Conservation (phyloP, 1,140 invertebrate species). For the Pogonomyrmex californicus region DNA sequence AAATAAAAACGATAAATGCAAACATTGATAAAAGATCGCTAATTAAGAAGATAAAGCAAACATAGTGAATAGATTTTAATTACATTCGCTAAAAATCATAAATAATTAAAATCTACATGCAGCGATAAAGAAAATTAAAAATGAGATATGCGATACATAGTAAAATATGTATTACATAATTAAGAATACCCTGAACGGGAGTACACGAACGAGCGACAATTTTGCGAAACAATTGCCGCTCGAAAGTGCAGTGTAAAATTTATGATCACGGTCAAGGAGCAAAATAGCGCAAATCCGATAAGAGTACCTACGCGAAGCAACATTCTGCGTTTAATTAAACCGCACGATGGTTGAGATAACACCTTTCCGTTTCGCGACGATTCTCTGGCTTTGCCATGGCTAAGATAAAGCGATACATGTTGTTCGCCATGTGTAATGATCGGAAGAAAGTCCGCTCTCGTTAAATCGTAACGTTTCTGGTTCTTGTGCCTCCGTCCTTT, state of each 20-base stretch:
- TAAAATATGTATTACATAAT: not conserved
- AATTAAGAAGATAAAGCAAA: not conserved
- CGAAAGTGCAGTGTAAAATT: not conserved
- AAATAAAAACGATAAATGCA: not conserved
- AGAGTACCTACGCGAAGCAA: slow-evolving; percentile 15
- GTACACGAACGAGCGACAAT: not conserved
- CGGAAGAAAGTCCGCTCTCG: slow-evolving; percentile 54
- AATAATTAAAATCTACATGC: not conserved
- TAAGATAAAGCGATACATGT: slow-evolving; percentile 44
- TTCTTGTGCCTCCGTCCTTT: slow-evolving; percentile 33
- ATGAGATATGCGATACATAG: not conserved
- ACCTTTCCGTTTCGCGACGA: slow-evolving; percentile 39
- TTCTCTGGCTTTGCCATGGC: slow-evolving; percentile 12
- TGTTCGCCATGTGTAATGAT: slow-evolving; percentile 44
- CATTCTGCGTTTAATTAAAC: slow-evolving; percentile 59
- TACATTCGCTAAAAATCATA: not conserved
- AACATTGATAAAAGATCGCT: not conserved
- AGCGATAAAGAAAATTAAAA: not conserved
- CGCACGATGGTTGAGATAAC: slow-evolving; percentile 30
- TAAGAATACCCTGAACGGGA: not conserved
- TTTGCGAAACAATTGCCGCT: not conserved
- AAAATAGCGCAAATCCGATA: slow-evolving; percentile 47
- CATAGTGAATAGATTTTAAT: not conserved
- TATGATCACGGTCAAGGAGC: slow-evolving; percentile 14
- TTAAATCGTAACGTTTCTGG: slow-evolving; percentile 46